Conservation (phyloP, 2,797 vertebrate species). For the Diplodus sargus region DNA sequence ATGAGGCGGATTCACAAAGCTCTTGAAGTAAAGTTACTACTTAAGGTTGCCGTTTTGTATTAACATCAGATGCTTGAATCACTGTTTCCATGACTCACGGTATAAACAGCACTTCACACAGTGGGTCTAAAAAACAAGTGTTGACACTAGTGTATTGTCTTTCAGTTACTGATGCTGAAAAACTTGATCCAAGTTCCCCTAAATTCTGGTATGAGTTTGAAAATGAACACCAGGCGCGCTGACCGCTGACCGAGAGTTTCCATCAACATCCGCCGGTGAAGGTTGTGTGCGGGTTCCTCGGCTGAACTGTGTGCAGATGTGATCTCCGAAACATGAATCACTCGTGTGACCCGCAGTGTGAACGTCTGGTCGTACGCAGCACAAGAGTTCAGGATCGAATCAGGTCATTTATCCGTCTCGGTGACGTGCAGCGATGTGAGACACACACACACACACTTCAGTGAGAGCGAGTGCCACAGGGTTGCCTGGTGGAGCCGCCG, state of each 20-base stretch:
- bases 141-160: conserved; percentile 27
- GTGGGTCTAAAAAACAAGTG: conserved; percentile 6
- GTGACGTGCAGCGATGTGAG: conserved; percentile 14
- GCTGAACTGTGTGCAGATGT: neutral
- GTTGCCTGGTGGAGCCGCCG: conserved; percentile 20
- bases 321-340: neutral
- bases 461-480: conserved; percentile 30
- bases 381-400: conserved; percentile 22
- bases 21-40: conserved; percentile 2
- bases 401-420: conserved; percentile 31
- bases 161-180: conserved; percentile 16
- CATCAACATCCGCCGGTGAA: conserved; percentile 6
- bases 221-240: conserved; percentile 19
- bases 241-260: conserved; percentile 26
- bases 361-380: conserved; percentile 20
- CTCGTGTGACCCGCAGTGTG: neutral
- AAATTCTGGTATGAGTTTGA: conserved; percentile 7
- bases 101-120: conserved; percentile 31
- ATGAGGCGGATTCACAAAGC: neutral
- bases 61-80: conserved; percentile 28
- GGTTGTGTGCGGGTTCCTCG: neutral
- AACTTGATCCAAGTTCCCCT: conserved; percentile 12
- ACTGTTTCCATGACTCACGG: conserved; percentile 39
- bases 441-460: neutral
- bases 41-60: neutral